Evolutionary conservation across 2,888 invertebrate species (phyloP).

Genomic region (Dryobotodes eremita): DNA sequence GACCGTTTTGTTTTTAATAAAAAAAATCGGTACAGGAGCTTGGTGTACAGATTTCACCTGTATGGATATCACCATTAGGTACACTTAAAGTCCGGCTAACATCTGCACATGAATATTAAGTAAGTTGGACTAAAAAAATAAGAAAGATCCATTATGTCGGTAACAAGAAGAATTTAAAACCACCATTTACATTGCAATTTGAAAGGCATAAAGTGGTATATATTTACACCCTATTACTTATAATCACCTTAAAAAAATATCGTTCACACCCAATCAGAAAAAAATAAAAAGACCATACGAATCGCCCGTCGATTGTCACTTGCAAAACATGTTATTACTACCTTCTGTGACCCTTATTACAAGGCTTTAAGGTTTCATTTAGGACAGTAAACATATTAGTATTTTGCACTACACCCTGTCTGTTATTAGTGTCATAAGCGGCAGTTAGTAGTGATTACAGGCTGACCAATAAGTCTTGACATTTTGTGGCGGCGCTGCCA

Average conservation of each 20-base stretch:
- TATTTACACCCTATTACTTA: slow-evolving; percentile 11
- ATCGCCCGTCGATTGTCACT: slow-evolving; percentile 28
- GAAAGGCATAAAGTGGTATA: neutral
- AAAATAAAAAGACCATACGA: slow-evolving; percentile 24
- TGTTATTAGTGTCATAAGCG: slow-evolving; percentile 57
- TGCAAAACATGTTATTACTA: slow-evolving; percentile 14
- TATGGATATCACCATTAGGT: too few relatives aligned
- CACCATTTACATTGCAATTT: neutral
- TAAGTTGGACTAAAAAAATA: too few relatives aligned
- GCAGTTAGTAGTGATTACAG: slow-evolving; percentile 32
- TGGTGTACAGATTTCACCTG: too few relatives aligned
- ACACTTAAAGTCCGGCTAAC: too few relatives aligned
- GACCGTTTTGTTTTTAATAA: too few relatives aligned
- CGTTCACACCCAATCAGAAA: slow-evolving; percentile 20
- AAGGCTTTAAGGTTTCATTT: slow-evolving; percentile 44
- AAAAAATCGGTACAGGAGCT: too few relatives aligned
- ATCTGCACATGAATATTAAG: too few relatives aligned
- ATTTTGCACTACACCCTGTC: slow-evolving; percentile 40
- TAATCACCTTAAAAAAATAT: slow-evolving; percentile 36
- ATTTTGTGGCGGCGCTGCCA: slow-evolving; percentile 12
- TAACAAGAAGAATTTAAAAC: neutral
- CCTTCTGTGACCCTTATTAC: slow-evolving; percentile 32
- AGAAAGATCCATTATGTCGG: neutral
- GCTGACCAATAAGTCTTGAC: slow-evolving; percentile 19
- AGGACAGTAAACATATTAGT: neutral